These are phyloP conservation scores for Chironomus tentans DNA, from an alignment of 2,888 invertebrate species.

Conservation along the genomic window DNA sequence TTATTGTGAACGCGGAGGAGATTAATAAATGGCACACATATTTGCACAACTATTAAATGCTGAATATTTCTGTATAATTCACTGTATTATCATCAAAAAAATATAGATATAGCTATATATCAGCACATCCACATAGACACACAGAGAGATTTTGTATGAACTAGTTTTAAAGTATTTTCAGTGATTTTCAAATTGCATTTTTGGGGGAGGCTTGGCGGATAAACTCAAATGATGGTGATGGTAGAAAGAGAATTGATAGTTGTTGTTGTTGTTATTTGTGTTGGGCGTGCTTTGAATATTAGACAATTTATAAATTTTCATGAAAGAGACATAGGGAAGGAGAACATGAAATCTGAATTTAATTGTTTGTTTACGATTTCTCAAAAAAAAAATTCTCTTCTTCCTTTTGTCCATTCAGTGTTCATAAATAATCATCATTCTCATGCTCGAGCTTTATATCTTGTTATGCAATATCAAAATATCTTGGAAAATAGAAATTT, in stretches of 20 bases:
- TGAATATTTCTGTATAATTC: too few relatives aligned
- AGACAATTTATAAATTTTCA: neutral
- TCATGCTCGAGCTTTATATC: neutral
- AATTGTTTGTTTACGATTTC: constrained; percentile 23
- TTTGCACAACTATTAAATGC: neutral
- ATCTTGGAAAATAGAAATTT: neutral
- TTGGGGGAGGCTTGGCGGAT: too few relatives aligned
- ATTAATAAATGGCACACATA: constrained; percentile 1
- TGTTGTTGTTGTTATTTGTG: neutral
- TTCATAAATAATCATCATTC: constrained; percentile 4
- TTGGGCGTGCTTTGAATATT: neutral
- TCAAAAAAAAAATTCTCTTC: neutral
- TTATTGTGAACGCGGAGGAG: neutral
- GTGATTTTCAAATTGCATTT: neutral
- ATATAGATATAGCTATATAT: too few relatives aligned
- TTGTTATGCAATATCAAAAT: constrained; percentile 18
- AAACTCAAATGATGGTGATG: neutral
- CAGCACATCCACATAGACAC: too few relatives aligned
- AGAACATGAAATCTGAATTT: constrained; percentile 21
- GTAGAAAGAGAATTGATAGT: neutral
- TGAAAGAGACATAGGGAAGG: neutral
- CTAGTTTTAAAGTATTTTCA: neutral
- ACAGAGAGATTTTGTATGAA: neutral
- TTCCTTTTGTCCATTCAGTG: neutral
- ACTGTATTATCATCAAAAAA: too few relatives aligned